These are phyloP conservation scores for Pherbina coryleti DNA, from an alignment of 2,888 invertebrate genomes.

Conservation along the genomic window DNA sequence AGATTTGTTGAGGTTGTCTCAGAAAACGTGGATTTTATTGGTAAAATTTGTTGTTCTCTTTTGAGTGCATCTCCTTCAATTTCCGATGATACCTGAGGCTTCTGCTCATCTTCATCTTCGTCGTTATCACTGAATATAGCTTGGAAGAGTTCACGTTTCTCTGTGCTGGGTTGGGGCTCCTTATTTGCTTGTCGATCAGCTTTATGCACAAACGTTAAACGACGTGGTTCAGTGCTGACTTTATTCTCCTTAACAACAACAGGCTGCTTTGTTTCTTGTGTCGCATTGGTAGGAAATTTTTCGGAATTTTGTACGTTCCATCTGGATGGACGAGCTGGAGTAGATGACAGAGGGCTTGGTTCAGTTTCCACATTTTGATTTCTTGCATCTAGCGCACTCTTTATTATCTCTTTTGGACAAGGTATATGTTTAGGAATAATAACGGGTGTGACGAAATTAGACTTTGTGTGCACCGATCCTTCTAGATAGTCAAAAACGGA, in stretches of 20 bases:
- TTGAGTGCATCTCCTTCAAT: constrained; percentile 54
- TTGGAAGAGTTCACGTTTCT: constrained; percentile 86
- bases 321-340: background rate
- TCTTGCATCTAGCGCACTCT: background rate
- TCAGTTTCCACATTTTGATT: background rate
- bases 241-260: constrained; percentile 31
- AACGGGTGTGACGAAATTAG: constrained; percentile 71
- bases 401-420: constrained; percentile 42
- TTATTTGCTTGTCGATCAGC: constrained; percentile 59
- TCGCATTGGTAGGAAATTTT: background rate
- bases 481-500: constrained; percentile 84
- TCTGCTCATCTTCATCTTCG: constrained; percentile 74
- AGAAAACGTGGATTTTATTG: constrained; percentile 34
- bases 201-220: constrained; percentile 55
- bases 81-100: constrained; percentile 44
- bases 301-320: constrained; percentile 21
- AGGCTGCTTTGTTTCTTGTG: background rate
- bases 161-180: constrained; percentile 69
- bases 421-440: constrained; percentile 65
- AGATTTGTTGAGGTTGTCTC: constrained; percentile 71
- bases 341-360: background rate
- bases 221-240: constrained; percentile 33
- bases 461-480: constrained; percentile 73
- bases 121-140: constrained; percentile 89
- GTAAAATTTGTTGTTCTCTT: constrained; percentile 45